Evolutionary conservation across 2,888 invertebrate species (phyloP).

Genomic region (Anorthoa munda): DNA sequence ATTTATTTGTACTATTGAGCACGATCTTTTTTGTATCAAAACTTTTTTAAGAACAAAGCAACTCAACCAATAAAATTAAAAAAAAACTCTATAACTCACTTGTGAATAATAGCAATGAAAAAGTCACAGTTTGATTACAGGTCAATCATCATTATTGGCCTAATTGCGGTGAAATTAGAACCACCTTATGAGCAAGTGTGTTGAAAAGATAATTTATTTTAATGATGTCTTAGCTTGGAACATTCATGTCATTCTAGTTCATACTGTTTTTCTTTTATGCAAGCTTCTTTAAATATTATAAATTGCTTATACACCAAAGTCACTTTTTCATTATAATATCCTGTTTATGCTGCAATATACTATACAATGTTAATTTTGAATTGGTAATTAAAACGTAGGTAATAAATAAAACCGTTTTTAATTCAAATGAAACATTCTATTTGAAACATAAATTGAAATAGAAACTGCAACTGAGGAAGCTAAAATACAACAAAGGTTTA

Average conservation of each 20-base stretch:
- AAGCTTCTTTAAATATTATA: constrained; percentile 4
- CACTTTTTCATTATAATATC: constrained; percentile 10
- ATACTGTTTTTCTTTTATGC: constrained; percentile 5
- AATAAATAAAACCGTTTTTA: constrained; percentile 10
- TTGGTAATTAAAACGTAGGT: constrained; percentile 3
- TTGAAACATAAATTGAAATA: background rate
- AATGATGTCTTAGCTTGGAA: background rate
- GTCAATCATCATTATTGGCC: too few species aligned
- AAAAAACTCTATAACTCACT: too few species aligned
- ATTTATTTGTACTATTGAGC: too few species aligned
- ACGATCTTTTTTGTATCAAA: too few species aligned
- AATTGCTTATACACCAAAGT: constrained; percentile 32
- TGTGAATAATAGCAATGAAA: too few species aligned
- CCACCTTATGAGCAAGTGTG: too few species aligned
- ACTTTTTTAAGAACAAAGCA: too few species aligned
- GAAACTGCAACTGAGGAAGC: background rate
- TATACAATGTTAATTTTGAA: constrained; percentile 10
- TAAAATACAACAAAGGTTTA: background rate
- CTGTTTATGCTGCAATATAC: constrained; percentile 14
- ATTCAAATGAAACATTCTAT: constrained; percentile 6
- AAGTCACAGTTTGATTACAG: too few species aligned
- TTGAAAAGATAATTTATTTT: too few species aligned
- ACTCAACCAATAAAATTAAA: too few species aligned
- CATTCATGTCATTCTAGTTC: background rate
- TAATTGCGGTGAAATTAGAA: too few species aligned